Percentiles rank a stretch among this genome's conserved stretches.
These are phyloP conservation scores for Venustaconcha ellipsiformis DNA, from an alignment of 1,140 invertebrate species.

Conservation along the genomic window DNA sequence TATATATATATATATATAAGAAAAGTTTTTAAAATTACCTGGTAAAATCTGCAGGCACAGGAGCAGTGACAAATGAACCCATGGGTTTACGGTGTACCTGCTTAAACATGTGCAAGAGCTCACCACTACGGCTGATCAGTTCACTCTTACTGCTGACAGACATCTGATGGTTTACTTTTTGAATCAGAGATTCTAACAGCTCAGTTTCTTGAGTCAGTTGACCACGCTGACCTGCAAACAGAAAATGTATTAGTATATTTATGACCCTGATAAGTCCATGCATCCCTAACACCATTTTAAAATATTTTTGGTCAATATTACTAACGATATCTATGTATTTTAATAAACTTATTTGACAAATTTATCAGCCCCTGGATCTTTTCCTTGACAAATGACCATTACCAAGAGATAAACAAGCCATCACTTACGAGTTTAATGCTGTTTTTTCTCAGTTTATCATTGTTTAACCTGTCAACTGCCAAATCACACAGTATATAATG, in stretches of 20 bases:
- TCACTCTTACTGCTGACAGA: conserved; percentile 83
- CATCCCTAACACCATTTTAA: too few relatives aligned
- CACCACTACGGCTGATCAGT: conserved; percentile 83
- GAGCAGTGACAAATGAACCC: conserved; percentile 87
- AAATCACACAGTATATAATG: too few relatives aligned
- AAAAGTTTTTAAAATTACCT: conserved; percentile 70
- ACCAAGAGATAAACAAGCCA: too few relatives aligned
- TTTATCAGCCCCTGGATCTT: too few relatives aligned
- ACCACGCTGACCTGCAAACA: conserved; percentile 80
- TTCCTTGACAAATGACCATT: too few relatives aligned
- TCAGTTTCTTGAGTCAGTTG: conserved; percentile 85
- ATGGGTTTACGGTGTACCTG: conserved; percentile 84
- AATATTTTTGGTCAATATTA: too few relatives aligned
- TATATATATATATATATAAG: too few relatives aligned
- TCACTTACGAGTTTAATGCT: too few relatives aligned
- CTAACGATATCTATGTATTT: too few relatives aligned
- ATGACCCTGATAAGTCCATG: neutral
- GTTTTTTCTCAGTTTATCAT: too few relatives aligned
- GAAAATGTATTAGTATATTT: neutral
- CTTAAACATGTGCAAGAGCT: conserved; percentile 85
- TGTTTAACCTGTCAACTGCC: too few relatives aligned
- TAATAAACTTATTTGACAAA: too few relatives aligned
- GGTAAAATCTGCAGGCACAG: conserved; percentile 92
- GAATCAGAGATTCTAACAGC: conserved; percentile 85
- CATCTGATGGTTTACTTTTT: conserved; percentile 86